A percentile compares a stretch with the other conserved stretches of the same genome.
phyloP scores from a whole-genome alignment of 2,888 invertebrate genomes.

The Clivina fossor region DNA sequence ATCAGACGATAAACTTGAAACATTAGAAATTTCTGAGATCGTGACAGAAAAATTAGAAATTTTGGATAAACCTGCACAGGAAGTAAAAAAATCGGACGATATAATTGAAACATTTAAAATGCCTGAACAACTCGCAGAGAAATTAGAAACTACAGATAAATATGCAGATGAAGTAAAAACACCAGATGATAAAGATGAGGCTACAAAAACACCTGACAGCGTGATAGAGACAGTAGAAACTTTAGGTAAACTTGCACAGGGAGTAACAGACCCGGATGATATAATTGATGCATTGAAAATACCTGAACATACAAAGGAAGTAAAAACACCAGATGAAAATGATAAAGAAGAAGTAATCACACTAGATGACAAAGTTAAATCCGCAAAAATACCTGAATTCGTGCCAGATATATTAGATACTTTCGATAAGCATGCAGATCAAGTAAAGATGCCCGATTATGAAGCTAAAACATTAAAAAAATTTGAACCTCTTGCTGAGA shows the following conservation, averaged over 20 bases:
- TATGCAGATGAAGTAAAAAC: too few species aligned
- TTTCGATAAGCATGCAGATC: neutral
- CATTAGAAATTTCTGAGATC: too few species aligned
- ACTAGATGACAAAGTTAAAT: neutral
- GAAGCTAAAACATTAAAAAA: neutral
- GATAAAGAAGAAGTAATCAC: conserved; percentile 1
- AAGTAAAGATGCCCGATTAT: conserved; percentile 5
- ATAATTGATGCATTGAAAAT: neutral
- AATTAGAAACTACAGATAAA: too few species aligned
- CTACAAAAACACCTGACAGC: conserved; percentile 10
- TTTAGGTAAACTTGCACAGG: too few species aligned
- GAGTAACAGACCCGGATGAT: too few species aligned
- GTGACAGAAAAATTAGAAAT: too few species aligned
- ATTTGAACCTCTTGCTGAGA: neutral
- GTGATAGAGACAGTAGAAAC: neutral
- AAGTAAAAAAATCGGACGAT: too few species aligned
- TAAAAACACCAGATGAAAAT: conserved; percentile 8
- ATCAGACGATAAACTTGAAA: too few species aligned
- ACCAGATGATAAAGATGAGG: conserved; percentile 33
- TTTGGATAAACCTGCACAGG: too few species aligned
- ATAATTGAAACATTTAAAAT: too few species aligned
- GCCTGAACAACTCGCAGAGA: too few species aligned
- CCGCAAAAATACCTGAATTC: neutral
- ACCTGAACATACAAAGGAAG: neutral
- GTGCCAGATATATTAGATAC: neutral